Evolutionary conservation across 2,888 invertebrate species (phyloP).

Genomic region (Chrysotoxum bicinctum): DNA sequence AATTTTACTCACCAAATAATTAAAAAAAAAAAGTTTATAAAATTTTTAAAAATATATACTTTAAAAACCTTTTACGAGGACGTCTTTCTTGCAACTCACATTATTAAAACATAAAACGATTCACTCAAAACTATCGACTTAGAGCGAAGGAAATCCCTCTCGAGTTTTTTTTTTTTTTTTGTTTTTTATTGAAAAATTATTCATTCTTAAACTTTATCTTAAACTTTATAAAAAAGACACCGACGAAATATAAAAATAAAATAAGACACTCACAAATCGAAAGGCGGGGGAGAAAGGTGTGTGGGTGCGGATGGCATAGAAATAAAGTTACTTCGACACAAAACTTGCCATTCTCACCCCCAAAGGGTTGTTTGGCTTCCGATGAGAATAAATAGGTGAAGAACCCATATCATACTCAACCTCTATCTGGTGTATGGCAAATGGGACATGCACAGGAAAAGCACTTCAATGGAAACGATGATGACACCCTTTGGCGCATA

Average conservation of each 20-base stretch:
- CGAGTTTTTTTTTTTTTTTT: background rate
- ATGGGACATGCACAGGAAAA: constrained; percentile 26
- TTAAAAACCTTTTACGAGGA: background rate
- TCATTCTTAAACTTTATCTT: constrained; percentile 60
- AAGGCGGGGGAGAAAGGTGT: background rate
- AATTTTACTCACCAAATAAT: too few relatives aligned
- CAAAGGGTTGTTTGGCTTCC: constrained; percentile 42
- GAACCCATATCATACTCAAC: constrained; percentile 15
- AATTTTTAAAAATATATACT: background rate
- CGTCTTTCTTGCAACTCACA: background rate
- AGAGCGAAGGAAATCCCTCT: constrained; percentile 22
- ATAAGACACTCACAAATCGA: background rate
- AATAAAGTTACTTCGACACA: constrained; percentile 16
- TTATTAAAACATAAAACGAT: background rate
- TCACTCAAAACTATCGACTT: constrained; percentile 25
- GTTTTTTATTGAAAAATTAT: constrained; percentile 61
- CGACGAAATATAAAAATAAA: constrained; percentile 25
- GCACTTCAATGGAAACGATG: constrained; percentile 42
- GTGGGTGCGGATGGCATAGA: background rate
- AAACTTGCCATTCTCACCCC: constrained; percentile 29
- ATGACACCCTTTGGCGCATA: constrained; percentile 58
- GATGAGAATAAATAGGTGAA: constrained; percentile 49
- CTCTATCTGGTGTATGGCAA: background rate
- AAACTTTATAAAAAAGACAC: background rate
- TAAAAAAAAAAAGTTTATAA: too few relatives aligned